Percentiles rank a stretch among this genome's conserved stretches.
Evolutionary conservation across 1,140 invertebrate genomes (phyloP).

Genomic region (Aphelenchoides avenae): DNA sequence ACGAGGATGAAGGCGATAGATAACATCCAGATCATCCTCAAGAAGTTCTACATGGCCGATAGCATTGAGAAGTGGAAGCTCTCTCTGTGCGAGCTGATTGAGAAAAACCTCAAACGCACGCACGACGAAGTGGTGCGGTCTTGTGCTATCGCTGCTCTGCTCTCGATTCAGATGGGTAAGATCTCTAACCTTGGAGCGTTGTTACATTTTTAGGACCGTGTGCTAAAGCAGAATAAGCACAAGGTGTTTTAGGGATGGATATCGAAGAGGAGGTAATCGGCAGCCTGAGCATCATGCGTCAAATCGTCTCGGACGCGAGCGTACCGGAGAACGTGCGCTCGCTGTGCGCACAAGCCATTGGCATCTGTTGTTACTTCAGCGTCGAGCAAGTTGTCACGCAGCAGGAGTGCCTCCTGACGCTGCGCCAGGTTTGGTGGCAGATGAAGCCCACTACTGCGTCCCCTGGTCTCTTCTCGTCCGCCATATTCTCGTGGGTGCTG

Average conservation of each 20-base stretch:
- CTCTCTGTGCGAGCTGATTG: slow-evolving; percentile 29
- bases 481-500: slow-evolving; percentile 34
- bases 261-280: slow-evolving; percentile 23
- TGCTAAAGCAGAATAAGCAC: no score
- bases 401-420: slow-evolving; percentile 28
- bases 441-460: slow-evolving; percentile 19
- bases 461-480: slow-evolving; percentile 30
- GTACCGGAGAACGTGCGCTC: slow-evolving; percentile 16
- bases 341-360: slow-evolving; percentile 32
- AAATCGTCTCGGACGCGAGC: slow-evolving; percentile 7
- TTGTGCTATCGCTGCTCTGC: slow-evolving; percentile 30
- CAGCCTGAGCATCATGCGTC: slow-evolving; percentile 7
- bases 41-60: slow-evolving; percentile 33
- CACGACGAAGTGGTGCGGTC: slow-evolving; percentile 26
- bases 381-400: slow-evolving; percentile 34
- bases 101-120: slow-evolving; percentile 47
- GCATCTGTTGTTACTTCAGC: slow-evolving; percentile 41
- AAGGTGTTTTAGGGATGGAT: slow-evolving; percentile 27
- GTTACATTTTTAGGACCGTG: no score
- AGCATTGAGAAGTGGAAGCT: slow-evolving; percentile 35
- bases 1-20: slow-evolving; percentile 35
- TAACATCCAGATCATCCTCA: slow-evolving; percentile 25
- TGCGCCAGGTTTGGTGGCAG: slow-evolving; percentile 22
- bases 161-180: slow-evolving; percentile 32
- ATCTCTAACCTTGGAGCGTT: no score